Percentiles rank a stretch among this genome's conserved stretches.
Conservation (phyloP, 23 tunicate species). For the Trididemnum nubilum region DNA sequence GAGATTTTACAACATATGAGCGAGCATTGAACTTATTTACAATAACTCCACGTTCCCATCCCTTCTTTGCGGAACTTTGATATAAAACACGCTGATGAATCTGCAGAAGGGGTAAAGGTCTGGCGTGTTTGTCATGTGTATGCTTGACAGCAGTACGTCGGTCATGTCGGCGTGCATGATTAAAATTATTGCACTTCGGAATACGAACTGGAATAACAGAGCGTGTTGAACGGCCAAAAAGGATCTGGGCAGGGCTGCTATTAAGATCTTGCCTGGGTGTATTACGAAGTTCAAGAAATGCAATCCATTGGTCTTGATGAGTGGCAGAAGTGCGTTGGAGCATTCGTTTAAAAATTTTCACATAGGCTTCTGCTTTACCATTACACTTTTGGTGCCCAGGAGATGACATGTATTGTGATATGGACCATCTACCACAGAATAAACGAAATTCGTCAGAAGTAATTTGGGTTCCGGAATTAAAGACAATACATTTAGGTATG, state of each 20-base stretch:
- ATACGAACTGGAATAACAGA: neutral
- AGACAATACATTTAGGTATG: slow-evolving; percentile 22
- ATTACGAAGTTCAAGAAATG: slow-evolving; percentile 30
- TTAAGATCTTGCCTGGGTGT: slow-evolving; percentile 29
- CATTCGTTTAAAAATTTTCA: slow-evolving; percentile 4
- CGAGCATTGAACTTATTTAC: neutral
- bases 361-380: slow-evolving; percentile 36
- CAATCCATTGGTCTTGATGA: slow-evolving; percentile 30
- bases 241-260: slow-evolving; percentile 6
- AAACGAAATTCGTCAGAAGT: slow-evolving; percentile 18
- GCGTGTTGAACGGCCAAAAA: slow-evolving; percentile 11
- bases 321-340: neutral
- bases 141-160: slow-evolving; percentile 3
- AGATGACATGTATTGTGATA: slow-evolving; percentile 27
- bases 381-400: slow-evolving; percentile 28
- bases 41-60: slow-evolving; percentile 25
- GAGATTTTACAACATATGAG: slow-evolving; percentile 11
- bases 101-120: neutral
- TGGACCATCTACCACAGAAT: slow-evolving; percentile 13
- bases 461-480: slow-evolving; percentile 20
- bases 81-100: neutral
- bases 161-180: neutral
- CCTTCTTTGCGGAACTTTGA: slow-evolving; percentile 9
- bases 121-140: neutral
- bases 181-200: neutral